Conservation (phyloP, 1,140 invertebrate genomes). For the Heliothis virescens region DNA sequence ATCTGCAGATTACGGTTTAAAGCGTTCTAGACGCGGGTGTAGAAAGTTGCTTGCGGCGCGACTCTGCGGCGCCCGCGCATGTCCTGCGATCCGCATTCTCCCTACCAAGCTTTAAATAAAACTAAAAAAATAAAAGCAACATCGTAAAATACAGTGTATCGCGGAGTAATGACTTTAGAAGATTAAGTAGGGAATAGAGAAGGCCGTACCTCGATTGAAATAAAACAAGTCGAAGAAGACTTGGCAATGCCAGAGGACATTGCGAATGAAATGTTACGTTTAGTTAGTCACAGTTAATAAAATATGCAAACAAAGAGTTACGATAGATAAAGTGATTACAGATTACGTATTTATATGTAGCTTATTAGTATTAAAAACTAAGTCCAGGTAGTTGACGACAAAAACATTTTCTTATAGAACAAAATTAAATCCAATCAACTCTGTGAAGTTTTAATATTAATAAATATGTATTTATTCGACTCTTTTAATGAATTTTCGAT, state of each 20-base stretch:
- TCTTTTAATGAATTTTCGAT: constrained; percentile 33
- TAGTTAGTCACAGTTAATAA: neutral
- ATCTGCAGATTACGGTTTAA: constrained; percentile 84
- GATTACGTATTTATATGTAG: neutral
- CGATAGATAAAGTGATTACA: no score
- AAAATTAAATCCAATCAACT: neutral
- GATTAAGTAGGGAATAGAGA: constrained; percentile 53
- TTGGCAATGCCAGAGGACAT: constrained; percentile 33
- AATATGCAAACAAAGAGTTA: neutral
- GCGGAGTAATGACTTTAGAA: constrained; percentile 55
- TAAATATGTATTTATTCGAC: neutral
- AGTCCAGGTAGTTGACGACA: no score
- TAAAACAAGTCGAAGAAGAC: constrained; percentile 43
- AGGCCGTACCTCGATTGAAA: constrained; percentile 40
- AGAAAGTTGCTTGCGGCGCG: constrained; percentile 85
- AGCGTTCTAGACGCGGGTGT: constrained; percentile 82
- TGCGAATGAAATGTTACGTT: constrained; percentile 19
- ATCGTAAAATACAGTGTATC: constrained; percentile 73
- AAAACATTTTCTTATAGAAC: neutral
- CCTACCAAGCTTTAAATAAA: constrained; percentile 77
- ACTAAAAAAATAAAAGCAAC: constrained; percentile 70
- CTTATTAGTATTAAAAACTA: neutral
- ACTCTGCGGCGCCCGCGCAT: constrained; percentile 79
- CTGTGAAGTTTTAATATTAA: neutral
- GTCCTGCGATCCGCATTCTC: constrained; percentile 83